These are phyloP conservation scores for Scarus forsteni DNA, from an alignment of 2,797 vertebrate species.

Conservation along the genomic window DNA sequence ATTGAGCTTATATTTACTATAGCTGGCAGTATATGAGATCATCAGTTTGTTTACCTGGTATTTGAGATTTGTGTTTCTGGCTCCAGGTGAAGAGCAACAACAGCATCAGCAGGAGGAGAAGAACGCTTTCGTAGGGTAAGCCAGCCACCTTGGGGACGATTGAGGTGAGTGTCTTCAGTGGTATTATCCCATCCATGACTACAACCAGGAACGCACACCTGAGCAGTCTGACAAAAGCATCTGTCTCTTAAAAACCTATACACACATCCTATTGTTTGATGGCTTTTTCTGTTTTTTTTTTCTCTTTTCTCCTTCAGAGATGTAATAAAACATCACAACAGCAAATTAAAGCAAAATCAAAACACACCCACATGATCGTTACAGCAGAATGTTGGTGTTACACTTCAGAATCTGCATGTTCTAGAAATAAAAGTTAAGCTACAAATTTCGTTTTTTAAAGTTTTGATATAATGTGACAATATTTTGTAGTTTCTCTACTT, in stretches of 20 bases:
- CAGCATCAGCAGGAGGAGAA: constrained; percentile 84
- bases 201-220: not conserved
- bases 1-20: no score
- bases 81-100: constrained; percentile 84
- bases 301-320: constrained; percentile 70
- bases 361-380: constrained; percentile 62
- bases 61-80: constrained; percentile 72
- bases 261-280: constrained; percentile 38
- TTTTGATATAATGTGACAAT: no score
- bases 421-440: no score
- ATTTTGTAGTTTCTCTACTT: no score
- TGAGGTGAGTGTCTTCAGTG: constrained; percentile 58
- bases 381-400: constrained; percentile 3
- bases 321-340: constrained; percentile 51
- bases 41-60: constrained; percentile 84
- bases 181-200: constrained; percentile 75
- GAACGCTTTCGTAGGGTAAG: constrained; percentile 70
- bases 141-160: constrained; percentile 63
- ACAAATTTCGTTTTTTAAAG: no score
- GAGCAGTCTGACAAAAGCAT: constrained; percentile 5
- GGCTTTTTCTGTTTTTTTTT: constrained; percentile 53
- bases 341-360: constrained; percentile 37
- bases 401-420: no score
- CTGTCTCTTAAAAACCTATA: constrained; percentile 26
- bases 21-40: no score